These are phyloP conservation scores for Mesochorus sp. DNA, from an alignment of 2,888 invertebrate genomes.

Conservation along the genomic window DNA sequence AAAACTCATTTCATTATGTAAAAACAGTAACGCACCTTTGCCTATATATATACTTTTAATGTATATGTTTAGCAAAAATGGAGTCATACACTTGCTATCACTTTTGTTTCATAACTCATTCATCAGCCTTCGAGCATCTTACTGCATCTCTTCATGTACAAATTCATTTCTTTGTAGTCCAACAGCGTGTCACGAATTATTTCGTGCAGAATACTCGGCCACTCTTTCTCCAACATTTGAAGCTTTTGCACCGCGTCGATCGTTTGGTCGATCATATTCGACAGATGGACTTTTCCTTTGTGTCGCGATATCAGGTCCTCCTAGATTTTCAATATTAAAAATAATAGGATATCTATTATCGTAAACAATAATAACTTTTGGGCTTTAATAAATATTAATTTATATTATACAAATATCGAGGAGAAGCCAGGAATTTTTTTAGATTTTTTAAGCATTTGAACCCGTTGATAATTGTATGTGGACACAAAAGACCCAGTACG, in stretches of 20 bases:
- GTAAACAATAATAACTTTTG: too few relatives aligned
- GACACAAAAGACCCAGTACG: too few relatives aligned
- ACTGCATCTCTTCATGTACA: slow-evolving; percentile 87
- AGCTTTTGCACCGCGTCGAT: slow-evolving; percentile 90
- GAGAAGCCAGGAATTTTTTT: background rate
- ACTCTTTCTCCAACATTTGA: slow-evolving; percentile 88
- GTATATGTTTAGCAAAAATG: too few relatives aligned
- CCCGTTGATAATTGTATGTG: too few relatives aligned
- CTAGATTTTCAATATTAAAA: too few relatives aligned
- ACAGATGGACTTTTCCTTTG: slow-evolving; percentile 88
- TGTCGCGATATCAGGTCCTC: slow-evolving; percentile 89
- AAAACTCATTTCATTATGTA: slow-evolving; percentile 61
- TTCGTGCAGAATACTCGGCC: slow-evolving; percentile 90
- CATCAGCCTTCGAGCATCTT: slow-evolving; percentile 73
- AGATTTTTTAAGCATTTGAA: background rate
- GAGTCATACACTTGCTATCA: too few relatives aligned
- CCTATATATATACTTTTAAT: background rate
- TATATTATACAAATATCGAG: too few relatives aligned
- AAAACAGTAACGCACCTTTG: slow-evolving; percentile 42
- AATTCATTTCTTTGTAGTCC: slow-evolving; percentile 92
- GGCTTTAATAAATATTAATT: too few relatives aligned
- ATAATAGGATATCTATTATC: too few relatives aligned
- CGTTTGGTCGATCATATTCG: slow-evolving; percentile 88
- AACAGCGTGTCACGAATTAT: slow-evolving; percentile 90
- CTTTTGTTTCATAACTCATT: slow-evolving; percentile 59